These are phyloP conservation scores for Cyclina sinensis DNA, from an alignment of 1,140 invertebrate species.

Conservation along the genomic window DNA sequence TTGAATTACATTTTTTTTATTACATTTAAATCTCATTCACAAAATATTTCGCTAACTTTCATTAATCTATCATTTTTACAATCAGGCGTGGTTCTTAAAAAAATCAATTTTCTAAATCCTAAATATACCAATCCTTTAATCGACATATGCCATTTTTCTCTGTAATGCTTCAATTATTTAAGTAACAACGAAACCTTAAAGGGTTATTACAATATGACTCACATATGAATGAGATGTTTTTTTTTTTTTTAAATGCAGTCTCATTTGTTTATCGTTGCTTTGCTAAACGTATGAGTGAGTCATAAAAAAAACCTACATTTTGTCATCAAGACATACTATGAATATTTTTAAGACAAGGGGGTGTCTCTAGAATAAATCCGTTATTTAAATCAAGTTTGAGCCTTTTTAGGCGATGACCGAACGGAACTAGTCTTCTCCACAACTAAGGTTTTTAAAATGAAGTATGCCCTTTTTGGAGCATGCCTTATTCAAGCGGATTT, in stretches of 20 bases:
- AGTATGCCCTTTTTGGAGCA: background rate
- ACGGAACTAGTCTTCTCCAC: background rate
- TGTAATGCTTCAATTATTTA: background rate
- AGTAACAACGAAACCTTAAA: background rate
- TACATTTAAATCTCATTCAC: background rate
- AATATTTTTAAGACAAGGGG: background rate
- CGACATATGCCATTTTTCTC: constrained; percentile 29
- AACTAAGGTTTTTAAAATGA: background rate
- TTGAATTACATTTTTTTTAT: constrained; percentile 1
- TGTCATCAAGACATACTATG: background rate
- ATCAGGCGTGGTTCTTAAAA: constrained; percentile 38
- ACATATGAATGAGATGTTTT: background rate
- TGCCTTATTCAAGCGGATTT: too few species aligned
- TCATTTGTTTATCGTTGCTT: background rate
- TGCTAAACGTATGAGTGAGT: background rate
- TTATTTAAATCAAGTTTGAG: background rate
- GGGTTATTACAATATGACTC: background rate
- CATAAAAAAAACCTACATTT: background rate
- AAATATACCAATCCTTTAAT: background rate
- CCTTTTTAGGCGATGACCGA: background rate
- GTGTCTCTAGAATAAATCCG: background rate
- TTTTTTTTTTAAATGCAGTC: background rate
- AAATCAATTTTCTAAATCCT: constrained; percentile 17
- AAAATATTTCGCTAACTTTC: background rate
- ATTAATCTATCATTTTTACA: constrained; percentile 37